These are phyloP conservation scores for Trachythela sp. DNA, from an alignment of 64 coral and sea anemone genomes.

Conservation along the genomic window DNA sequence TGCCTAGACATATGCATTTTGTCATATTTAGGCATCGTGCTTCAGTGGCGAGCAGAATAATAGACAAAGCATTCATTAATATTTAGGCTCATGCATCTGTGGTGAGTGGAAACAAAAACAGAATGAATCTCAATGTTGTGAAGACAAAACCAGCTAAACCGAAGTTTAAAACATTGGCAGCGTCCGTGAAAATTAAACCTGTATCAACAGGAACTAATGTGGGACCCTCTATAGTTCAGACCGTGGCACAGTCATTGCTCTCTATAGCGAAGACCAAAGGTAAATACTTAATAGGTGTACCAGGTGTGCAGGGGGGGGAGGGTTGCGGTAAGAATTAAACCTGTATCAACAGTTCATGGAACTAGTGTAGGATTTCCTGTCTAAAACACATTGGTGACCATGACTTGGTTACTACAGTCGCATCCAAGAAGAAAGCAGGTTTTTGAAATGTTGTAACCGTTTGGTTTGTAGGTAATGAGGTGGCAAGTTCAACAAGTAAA, in stretches of 20 bases:
- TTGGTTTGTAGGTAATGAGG: background rate
- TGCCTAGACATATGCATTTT: no score
- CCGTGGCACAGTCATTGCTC: background rate
- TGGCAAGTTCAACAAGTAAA: background rate
- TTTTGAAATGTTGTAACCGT: no score
- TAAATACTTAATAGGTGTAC: background rate
- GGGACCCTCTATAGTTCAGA: background rate
- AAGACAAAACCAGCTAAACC: constrained; percentile 8
- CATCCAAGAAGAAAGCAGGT: no score
- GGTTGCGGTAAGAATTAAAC: no score
- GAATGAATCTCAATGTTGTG: background rate
- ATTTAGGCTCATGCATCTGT: constrained; percentile 13
- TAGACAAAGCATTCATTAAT: background rate
- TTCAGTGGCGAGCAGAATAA: no score
- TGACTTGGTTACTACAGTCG: no score
- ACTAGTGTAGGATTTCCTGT: no score
- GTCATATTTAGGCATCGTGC: no score
- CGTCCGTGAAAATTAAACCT: background rate
- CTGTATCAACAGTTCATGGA: no score
- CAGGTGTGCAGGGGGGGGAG: no score
- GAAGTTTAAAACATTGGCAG: background rate
- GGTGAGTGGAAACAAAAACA: constrained; percentile 10
- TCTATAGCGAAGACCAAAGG: background rate
- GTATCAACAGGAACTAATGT: background rate
- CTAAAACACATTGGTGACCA: no score